A percentile compares a stretch with the other conserved stretches of the same genome.
These are phyloP conservation scores for Oceanites oceanicus DNA, from an alignment of 2,113 vertebrate species.

Conservation along the genomic window DNA sequence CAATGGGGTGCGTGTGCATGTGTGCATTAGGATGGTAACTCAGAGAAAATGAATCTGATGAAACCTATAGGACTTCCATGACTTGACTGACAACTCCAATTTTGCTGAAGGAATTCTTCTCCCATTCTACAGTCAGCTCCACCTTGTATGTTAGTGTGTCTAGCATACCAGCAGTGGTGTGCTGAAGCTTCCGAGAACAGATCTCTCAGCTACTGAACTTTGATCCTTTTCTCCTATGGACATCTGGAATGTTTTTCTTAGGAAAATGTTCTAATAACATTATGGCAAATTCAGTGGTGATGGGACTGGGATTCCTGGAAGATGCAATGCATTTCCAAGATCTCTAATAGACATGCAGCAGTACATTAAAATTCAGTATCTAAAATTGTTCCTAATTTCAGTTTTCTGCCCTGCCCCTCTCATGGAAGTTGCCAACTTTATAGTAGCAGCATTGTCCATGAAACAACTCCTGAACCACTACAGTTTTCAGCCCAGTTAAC, in stretches of 20 bases:
- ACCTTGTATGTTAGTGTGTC: not conserved
- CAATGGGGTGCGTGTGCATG: rapidly evolving
- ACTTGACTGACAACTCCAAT: not conserved
- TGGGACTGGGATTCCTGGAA: not conserved
- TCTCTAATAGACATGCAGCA: not conserved
- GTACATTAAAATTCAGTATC: not conserved
- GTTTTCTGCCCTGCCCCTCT: not conserved
- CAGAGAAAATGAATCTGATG: not conserved
- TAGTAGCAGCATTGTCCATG: not conserved
- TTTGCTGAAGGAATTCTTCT: not conserved
- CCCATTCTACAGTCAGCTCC: not conserved
- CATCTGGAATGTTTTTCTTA: not conserved
- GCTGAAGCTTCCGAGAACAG: not conserved
- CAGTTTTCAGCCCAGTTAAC: not conserved
- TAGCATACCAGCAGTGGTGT: not conserved
- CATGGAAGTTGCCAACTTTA: not conserved
- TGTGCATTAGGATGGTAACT: not conserved
- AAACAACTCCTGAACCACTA: not conserved
- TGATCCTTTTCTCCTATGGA: not conserved
- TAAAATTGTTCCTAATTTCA: not conserved
- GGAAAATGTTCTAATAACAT: not conserved
- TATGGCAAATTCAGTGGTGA: not conserved
- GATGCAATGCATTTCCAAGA: not conserved
- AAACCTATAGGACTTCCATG: not conserved
- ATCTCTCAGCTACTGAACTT: not conserved